These are phyloP conservation scores for Pachypanchax playfairii DNA, from an alignment of 2,113 vertebrate species.

Conservation along the genomic window DNA sequence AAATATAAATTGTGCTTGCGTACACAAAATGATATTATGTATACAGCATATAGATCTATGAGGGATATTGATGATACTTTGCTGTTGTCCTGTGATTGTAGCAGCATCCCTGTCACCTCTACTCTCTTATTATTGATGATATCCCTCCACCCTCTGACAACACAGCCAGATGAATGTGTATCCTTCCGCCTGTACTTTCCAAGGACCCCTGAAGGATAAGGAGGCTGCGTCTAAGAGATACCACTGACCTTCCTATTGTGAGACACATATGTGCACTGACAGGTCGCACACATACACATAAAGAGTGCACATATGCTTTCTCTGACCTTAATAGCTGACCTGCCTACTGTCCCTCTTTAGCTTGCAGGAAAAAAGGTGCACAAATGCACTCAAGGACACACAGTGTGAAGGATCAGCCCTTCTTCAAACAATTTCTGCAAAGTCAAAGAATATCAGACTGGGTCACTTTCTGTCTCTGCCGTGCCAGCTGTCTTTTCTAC, in stretches of 20 bases:
- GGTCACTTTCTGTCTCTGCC: conserved; percentile 30
- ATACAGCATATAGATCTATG: conserved; percentile 50
- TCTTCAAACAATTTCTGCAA: conserved; percentile 61
- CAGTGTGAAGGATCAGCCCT: conserved; percentile 45
- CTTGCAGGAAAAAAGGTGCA: conserved; percentile 29
- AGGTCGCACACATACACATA: conserved; percentile 51
- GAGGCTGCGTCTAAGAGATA: conserved; percentile 66
- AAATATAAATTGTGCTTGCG: conserved; percentile 29
- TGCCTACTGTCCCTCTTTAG: conserved; percentile 57
- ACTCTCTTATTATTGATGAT: conserved; percentile 80
- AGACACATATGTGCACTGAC: conserved; percentile 37
- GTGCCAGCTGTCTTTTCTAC: conserved; percentile 21
- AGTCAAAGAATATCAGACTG: conserved; percentile 66
- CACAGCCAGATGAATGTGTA: conserved; percentile 80
- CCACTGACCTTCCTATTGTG: conserved; percentile 61
- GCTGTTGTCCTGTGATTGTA: conserved; percentile 79
- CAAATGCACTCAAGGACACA: conserved; percentile 58
- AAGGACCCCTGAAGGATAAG: conserved; percentile 84
- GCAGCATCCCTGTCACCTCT: conserved; percentile 71
- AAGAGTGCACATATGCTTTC: conserved; percentile 59
- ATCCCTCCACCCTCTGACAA: conserved; percentile 79
- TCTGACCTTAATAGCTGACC: conserved; percentile 65
- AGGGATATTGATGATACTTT: conserved; percentile 81
- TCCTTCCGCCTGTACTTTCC: conserved; percentile 78
- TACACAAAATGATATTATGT: conserved; percentile 26